Evolutionary conservation across 2,113 vertebrate genomes (phyloP).

Genomic region (Melanocharis versteri): DNA sequence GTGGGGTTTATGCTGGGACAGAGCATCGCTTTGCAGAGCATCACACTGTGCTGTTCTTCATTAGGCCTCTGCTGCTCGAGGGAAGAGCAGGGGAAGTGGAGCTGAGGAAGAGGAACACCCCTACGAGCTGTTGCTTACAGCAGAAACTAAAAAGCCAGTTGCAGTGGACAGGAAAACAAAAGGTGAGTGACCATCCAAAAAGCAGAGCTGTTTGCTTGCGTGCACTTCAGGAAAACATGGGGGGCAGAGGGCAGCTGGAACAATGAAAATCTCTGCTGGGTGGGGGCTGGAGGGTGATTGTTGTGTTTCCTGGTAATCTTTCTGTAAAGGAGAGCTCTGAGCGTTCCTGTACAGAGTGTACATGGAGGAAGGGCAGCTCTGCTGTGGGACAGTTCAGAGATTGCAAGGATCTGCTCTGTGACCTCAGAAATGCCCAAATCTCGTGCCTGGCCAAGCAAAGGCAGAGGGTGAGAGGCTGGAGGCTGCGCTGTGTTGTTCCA

Average conservation of each 20-base stretch:
- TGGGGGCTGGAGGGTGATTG: neutral
- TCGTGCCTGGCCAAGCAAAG: neutral
- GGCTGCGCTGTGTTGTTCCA: neutral
- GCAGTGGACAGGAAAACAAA: conserved; percentile 64
- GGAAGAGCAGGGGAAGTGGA: conserved; percentile 74
- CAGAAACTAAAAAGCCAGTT: conserved; percentile 84
- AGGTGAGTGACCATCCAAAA: conserved; percentile 60
- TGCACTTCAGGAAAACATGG: neutral
- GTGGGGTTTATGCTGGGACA: neutral
- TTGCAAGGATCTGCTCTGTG: neutral
- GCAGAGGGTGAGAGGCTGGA: neutral
- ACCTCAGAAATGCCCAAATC: neutral
- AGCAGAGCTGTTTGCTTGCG: neutral
- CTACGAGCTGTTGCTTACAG: conserved; percentile 88
- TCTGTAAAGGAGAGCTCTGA: neutral
- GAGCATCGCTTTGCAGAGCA: neutral
- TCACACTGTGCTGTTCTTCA: conserved; percentile 21
- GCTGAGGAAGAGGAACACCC: conserved; percentile 84
- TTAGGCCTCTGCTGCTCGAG: conserved; percentile 77
- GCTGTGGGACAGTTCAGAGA: neutral
- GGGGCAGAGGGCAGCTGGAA: neutral
- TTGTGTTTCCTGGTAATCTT: conserved; percentile 17
- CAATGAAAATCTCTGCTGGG: neutral
- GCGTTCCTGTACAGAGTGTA: neutral
- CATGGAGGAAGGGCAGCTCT: neutral